Evolutionary conservation across 2,797 vertebrate genomes (phyloP).

Genomic region (Loriculus beryllinus): DNA sequence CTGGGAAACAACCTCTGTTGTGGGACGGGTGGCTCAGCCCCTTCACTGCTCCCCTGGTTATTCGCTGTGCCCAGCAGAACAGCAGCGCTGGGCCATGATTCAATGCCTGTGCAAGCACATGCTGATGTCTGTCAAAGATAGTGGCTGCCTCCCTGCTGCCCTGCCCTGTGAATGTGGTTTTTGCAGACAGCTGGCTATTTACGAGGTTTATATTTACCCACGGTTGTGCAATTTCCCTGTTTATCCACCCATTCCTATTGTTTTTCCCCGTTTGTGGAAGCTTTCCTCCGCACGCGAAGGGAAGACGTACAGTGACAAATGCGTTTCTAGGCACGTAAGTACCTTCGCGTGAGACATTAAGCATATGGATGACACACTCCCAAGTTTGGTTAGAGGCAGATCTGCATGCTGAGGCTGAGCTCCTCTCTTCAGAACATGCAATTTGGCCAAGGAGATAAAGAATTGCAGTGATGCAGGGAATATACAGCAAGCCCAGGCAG

Average conservation of each 20-base stretch:
- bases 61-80: neutral
- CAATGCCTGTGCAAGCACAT: constrained; percentile 59
- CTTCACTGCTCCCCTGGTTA: neutral
- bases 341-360: constrained; percentile 16
- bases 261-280: neutral
- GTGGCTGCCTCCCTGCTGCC: neutral
- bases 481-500: neutral
- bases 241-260: neutral
- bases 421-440: neutral
- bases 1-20: fast-evolving
- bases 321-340: neutral
- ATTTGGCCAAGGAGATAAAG: constrained; percentile 23
- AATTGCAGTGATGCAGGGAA: neutral
- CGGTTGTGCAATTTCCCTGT: neutral
- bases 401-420: neutral
- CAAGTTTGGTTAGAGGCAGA: constrained; percentile 51
- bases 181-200: constrained; percentile 85
- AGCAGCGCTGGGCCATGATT: neutral
- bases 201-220: constrained; percentile 73
- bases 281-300: fast-evolving
- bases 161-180: constrained; percentile 2
- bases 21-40: neutral
- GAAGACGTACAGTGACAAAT: neutral
- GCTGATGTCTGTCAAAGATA: constrained; percentile 77
- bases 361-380: constrained; percentile 11